Base-by-base conservation (phyloP, 2,113 vertebrate species). In the Notothenia rossii region DNA sequence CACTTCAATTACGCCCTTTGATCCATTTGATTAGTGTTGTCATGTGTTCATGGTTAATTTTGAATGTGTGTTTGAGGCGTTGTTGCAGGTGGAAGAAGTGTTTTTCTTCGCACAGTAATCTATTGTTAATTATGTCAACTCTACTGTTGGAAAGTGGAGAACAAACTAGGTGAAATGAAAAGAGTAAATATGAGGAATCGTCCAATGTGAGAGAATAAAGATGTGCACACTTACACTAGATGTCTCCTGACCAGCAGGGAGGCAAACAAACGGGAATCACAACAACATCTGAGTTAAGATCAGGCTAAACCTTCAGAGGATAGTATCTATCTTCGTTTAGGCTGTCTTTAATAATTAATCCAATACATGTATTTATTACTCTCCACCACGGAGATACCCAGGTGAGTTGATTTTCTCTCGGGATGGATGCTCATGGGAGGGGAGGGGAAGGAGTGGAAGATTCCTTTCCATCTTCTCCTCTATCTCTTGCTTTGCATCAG, bases 301-400 rank as follows among this genome's bases (percentile, higher is more conserved):
- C 62, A 66, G 63, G 50, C 77, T 58, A 88, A 75, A 77, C 60
- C 91, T 87, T 83, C 79, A 75, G 91, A 92, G 88, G 83, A 93
- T 89, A 72, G 60, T 20, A 89, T 92, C 80, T 89, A 79, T 90
- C 87, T 91, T 91, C 89, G 62, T 92, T 95, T 90, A 88, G 84
- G 92, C 90, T 87, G 89, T 90, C 87, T 93, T 94, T 86, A 94
- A 93, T 94, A 92, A 93, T 95, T 91, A 94, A 93, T 88, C 77
- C 62, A 43, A 83, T 86, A 71, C 86, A 85, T 91, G 82, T 92
- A 92, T 94, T 93, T 93, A 94, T 94, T 79, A 71, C 86, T 74
- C 77, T 90, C 75, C 77, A 50, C 76, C 79, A 69, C 53, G 29
- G 71, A 89, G 78, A 90, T 84, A 91, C 91, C 91, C 91, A 91